phyloP scores from a whole-genome alignment of 2,113 vertebrate species.

The Callocephalon fimbriatum region DNA sequence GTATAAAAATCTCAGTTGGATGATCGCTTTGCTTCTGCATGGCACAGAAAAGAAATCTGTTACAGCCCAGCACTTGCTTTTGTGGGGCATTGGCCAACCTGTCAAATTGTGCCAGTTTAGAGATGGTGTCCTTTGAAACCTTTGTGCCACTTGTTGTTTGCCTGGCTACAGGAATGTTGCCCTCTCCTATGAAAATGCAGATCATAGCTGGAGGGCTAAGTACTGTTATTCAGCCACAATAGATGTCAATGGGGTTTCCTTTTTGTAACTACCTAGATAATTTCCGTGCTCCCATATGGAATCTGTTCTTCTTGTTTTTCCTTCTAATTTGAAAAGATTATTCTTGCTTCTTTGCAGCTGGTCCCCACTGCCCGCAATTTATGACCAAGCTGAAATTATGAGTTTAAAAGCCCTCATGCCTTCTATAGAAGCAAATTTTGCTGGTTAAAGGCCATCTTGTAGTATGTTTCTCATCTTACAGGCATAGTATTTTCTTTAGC shows the following conservation, averaged over 20 bases:
- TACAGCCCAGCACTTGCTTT: background rate
- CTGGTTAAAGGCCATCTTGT: background rate
- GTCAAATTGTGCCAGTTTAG: background rate
- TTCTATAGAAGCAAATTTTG: background rate
- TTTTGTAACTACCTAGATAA: conserved; percentile 49
- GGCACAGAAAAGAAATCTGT: background rate
- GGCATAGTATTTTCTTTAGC: background rate
- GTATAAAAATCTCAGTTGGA: background rate
- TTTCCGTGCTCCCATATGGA: conserved; percentile 3
- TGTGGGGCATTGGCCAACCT: background rate
- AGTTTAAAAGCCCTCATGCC: conserved; percentile 32
- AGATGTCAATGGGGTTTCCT: conserved; percentile 1
- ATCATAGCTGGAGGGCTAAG: conserved; percentile 3
- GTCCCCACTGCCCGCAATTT: conserved; percentile 58
- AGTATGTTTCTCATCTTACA: background rate
- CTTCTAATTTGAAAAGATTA: conserved; percentile 64
- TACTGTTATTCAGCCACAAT: conserved; percentile 16
- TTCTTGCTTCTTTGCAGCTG: conserved; percentile 66
- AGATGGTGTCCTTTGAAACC: conserved; percentile 7
- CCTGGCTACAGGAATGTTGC: background rate
- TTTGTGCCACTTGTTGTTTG: conserved; percentile 12
- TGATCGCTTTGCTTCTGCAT: background rate
- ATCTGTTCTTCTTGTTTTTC: conserved; percentile 45
- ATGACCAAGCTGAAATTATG: conserved; percentile 42
- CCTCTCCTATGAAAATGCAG: conserved; percentile 12